These are phyloP conservation scores for Batillaria attramentaria DNA, from an alignment of 1,140 invertebrate genomes.

Conservation along the genomic window DNA sequence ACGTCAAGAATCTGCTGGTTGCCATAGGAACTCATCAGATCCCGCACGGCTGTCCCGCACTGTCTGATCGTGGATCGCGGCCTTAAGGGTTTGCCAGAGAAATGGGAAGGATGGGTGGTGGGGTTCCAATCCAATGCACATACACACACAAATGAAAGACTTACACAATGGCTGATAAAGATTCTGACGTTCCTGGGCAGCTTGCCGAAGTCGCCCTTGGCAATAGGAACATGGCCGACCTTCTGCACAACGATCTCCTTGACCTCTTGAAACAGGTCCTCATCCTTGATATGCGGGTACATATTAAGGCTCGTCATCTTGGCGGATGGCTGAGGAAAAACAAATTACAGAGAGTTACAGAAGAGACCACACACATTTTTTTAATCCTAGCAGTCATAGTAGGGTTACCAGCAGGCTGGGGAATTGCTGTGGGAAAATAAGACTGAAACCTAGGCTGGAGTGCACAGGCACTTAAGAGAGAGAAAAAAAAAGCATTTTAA, in stretches of 20 bases:
- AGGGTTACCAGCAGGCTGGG: background rate
- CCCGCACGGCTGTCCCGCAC: too few relatives aligned
- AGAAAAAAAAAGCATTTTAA: too few relatives aligned
- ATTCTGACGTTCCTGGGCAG: constrained; percentile 60
- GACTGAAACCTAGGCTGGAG: too few relatives aligned
- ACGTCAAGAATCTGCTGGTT: too few relatives aligned
- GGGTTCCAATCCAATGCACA: too few relatives aligned
- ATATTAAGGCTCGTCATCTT: constrained; percentile 11
- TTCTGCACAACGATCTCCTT: constrained; percentile 60
- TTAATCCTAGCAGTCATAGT: background rate
- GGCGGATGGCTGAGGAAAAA: background rate
- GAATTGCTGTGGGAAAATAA: too few relatives aligned
- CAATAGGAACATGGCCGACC: constrained; percentile 63
- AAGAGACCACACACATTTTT: background rate
- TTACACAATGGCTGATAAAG: constrained; percentile 63
- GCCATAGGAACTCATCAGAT: too few relatives aligned
- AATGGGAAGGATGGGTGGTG: background rate
- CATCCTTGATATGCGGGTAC: constrained; percentile 41
- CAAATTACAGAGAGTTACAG: background rate
- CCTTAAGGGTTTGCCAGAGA: background rate
- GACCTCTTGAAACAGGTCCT: constrained; percentile 50
- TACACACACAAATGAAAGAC: too few relatives aligned
- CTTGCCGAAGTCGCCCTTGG: constrained; percentile 63
- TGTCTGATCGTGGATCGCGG: too few relatives aligned
- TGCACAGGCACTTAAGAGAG: too few relatives aligned